Percentiles rank a stretch among this genome's conserved stretches.
phyloP scores from a whole-genome alignment of 1,140 invertebrate genomes.

The Philopotamus ludificatus region DNA sequence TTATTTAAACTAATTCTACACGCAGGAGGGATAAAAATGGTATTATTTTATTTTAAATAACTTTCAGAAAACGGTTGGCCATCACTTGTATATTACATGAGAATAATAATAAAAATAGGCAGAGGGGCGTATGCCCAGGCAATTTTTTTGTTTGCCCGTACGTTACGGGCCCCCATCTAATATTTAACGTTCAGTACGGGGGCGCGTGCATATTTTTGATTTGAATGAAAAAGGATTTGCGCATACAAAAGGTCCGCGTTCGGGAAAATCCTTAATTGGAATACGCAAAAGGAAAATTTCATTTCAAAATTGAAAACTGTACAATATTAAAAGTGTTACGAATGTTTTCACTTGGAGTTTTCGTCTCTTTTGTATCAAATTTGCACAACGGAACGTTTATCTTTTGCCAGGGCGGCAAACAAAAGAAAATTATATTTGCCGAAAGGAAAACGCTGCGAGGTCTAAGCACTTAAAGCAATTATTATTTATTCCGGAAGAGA shows the following conservation, averaged over 20 bases:
- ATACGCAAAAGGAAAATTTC: background rate
- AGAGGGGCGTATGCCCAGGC: no score
- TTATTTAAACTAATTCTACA: no score
- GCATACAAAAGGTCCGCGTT: background rate
- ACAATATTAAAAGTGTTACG: background rate
- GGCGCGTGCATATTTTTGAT: no score
- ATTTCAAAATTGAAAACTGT: background rate
- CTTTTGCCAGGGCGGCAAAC: constrained; percentile 12
- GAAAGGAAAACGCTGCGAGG: constrained; percentile 23
- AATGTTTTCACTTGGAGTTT: background rate
- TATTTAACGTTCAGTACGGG: no score
- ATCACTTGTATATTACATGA: no score
- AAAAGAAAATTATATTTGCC: constrained; percentile 26
- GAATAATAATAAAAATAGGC: no score
- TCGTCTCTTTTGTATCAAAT: constrained; percentile 22
- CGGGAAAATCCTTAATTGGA: constrained; percentile 19
- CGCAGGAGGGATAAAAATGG: no score
- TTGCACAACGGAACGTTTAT: constrained; percentile 22
- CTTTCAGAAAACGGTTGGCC: no score
- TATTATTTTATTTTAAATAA: no score
- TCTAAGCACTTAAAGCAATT: constrained; percentile 21
- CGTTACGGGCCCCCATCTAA: no score
- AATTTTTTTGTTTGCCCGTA: no score
- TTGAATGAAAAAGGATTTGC: background rate
- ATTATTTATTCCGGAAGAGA: constrained; percentile 9